phyloP scores from a whole-genome alignment of 2,888 invertebrate genomes.

The Gisinianus flammeolus region DNA sequence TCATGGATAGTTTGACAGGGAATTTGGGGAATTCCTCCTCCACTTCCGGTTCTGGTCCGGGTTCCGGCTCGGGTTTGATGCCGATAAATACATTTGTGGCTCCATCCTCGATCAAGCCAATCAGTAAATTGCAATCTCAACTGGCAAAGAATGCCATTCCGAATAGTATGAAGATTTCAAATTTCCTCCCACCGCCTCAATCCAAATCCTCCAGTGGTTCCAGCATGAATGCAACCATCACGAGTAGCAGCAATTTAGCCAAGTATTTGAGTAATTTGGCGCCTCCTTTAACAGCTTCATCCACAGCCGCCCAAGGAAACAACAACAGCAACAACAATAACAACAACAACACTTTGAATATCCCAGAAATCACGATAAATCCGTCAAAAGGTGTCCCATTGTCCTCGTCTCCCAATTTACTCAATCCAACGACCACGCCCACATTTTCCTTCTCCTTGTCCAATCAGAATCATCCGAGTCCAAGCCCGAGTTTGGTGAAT shows the following conservation, averaged over 20 bases:
- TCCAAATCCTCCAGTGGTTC: slow-evolving; percentile 13
- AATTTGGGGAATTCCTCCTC: too few relatives aligned
- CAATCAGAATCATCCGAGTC: neutral
- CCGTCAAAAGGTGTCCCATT: slow-evolving; percentile 1
- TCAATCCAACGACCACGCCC: neutral
- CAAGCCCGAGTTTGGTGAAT: neutral
- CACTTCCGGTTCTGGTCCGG: neutral
- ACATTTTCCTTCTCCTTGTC: slow-evolving; percentile 2
- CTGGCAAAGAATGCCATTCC: slow-evolving; percentile 52
- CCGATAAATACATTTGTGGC: slow-evolving; percentile 36
- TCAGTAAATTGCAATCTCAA: slow-evolving; percentile 37
- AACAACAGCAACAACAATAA: neutral
- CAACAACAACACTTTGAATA: neutral
- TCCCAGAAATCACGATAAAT: neutral
- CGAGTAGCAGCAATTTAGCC: slow-evolving; percentile 50
- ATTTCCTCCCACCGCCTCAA: slow-evolving; percentile 54
- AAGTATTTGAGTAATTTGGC: slow-evolving; percentile 46
- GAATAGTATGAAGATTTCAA: slow-evolving; percentile 58
- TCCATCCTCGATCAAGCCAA: slow-evolving; percentile 38
- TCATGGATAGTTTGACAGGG: neutral
- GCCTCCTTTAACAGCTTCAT: slow-evolving; percentile 9
- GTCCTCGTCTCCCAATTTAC: neutral
- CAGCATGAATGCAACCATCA: slow-evolving; percentile 47
- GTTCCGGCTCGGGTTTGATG: neutral
- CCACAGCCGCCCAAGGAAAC: neutral